Evolutionary conservation across 2,888 invertebrate species (phyloP).

Genomic region (Bombyx huttoni): DNA sequence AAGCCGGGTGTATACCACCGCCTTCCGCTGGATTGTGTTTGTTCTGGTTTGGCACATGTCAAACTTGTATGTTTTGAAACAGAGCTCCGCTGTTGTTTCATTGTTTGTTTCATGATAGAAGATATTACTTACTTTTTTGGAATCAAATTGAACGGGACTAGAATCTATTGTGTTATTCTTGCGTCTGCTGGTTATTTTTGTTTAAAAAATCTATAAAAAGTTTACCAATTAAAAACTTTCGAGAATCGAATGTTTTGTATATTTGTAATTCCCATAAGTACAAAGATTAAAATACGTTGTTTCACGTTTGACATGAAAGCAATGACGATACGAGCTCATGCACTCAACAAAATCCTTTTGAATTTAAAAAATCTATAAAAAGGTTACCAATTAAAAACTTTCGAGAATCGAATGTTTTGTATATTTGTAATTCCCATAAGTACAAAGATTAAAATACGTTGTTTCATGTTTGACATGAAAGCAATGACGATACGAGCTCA

Average conservation of each 20-base stretch:
- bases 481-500: neutral
- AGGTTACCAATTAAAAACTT: too few species aligned
- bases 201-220: too few species aligned
- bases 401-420: neutral
- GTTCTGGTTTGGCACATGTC: slow-evolving; percentile 70
- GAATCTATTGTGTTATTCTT: neutral
- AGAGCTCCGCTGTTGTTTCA: slow-evolving; percentile 50
- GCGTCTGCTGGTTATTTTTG: too few species aligned
- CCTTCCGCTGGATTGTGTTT: slow-evolving; percentile 68
- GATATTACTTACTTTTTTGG: slow-evolving; percentile 38
- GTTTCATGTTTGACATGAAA: neutral
- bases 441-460: neutral
- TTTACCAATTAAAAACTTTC: too few species aligned
- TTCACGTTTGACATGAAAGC: neutral
- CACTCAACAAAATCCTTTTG: neutral
- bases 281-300: neutral
- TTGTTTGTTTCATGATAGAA: slow-evolving; percentile 51
- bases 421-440: neutral
- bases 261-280: neutral
- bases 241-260: neutral
- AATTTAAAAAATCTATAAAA: too few species aligned
- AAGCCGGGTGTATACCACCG: slow-evolving; percentile 64
- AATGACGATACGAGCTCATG: neutral
- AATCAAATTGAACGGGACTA: slow-evolving; percentile 1
- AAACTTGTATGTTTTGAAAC: slow-evolving; percentile 70